A percentile compares a stretch with the other conserved stretches of the same genome.
Conservation (phyloP, 2,113 vertebrate genomes). For the Gasterosteus nipponicus region DNA sequence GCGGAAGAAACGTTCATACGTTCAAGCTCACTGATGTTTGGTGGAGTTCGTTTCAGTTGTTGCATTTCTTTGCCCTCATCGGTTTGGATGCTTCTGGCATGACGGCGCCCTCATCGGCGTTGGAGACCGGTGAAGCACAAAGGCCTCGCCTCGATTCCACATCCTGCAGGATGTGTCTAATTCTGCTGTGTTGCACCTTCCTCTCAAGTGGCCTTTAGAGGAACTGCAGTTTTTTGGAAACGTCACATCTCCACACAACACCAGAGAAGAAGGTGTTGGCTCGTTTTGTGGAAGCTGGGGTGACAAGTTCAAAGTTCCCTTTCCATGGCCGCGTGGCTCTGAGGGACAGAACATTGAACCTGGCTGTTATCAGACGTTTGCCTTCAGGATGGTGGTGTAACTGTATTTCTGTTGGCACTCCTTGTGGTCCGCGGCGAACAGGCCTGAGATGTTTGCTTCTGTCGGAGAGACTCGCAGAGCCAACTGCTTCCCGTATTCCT, state of each 20-base stretch:
- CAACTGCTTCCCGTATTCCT: background rate
- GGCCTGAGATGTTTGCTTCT: background rate
- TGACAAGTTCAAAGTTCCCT: constrained; percentile 64
- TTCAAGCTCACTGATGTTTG: background rate
- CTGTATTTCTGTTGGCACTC: constrained; percentile 26
- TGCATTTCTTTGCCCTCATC: background rate
- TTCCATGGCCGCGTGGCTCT: constrained; percentile 55
- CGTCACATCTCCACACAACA: no score
- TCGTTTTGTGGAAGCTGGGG: constrained; percentile 11
- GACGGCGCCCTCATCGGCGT: background rate
- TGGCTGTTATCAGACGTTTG: constrained; percentile 32
- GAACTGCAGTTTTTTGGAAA: background rate
- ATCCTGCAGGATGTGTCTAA: background rate
- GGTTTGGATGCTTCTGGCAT: background rate
- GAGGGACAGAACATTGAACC: constrained; percentile 45
- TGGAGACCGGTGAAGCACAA: background rate
- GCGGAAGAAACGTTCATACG: background rate
- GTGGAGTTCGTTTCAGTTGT: background rate
- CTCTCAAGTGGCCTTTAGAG: background rate
- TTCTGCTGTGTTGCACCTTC: background rate
- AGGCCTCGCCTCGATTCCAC: background rate
- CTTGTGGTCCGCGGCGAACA: no score
- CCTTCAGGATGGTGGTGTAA: constrained; percentile 53
- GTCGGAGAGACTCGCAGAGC: background rate
- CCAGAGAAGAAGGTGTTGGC: no score